Percentiles rank a stretch among this genome's conserved stretches.
phyloP scores from a whole-genome alignment of 2,888 invertebrate species.

The Andrena minutula region DNA sequence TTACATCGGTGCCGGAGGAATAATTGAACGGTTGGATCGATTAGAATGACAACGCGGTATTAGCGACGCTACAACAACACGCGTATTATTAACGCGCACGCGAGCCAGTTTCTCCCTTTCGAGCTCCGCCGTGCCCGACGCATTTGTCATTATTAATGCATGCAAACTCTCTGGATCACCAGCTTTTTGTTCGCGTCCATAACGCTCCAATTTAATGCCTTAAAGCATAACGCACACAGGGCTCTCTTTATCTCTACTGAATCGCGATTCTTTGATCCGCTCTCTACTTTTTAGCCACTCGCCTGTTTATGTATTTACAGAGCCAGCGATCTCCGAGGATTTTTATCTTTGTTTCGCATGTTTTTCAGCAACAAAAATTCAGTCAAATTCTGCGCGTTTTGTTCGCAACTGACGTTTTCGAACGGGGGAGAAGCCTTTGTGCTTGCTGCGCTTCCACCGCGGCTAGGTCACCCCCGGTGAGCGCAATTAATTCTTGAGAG shows the following conservation, averaged over 20 bases:
- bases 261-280: background rate
- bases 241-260: background rate
- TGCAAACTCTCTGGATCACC: constrained; percentile 27
- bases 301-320: background rate
- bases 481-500: constrained; percentile 61
- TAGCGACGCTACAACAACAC: constrained; percentile 40
- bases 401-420: constrained; percentile 16
- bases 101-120: constrained; percentile 8
- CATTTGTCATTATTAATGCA: constrained; percentile 35
- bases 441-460: background rate
- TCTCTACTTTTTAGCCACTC: background rate
- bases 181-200: constrained; percentile 10
- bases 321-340: too few relatives aligned
- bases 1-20: constrained; percentile 50
- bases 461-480: constrained; percentile 16
- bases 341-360: too few relatives aligned
- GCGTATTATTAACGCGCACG: constrained; percentile 42
- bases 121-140: background rate
- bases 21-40: constrained; percentile 64
- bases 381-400: background rate
- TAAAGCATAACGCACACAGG: background rate
- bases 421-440: constrained; percentile 25
- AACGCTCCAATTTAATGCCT: constrained; percentile 22
- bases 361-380: background rate
- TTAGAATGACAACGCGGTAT: constrained; percentile 58